These are phyloP conservation scores for Malurus melanocephalus DNA, from an alignment of 2,113 vertebrate species.

Conservation along the genomic window DNA sequence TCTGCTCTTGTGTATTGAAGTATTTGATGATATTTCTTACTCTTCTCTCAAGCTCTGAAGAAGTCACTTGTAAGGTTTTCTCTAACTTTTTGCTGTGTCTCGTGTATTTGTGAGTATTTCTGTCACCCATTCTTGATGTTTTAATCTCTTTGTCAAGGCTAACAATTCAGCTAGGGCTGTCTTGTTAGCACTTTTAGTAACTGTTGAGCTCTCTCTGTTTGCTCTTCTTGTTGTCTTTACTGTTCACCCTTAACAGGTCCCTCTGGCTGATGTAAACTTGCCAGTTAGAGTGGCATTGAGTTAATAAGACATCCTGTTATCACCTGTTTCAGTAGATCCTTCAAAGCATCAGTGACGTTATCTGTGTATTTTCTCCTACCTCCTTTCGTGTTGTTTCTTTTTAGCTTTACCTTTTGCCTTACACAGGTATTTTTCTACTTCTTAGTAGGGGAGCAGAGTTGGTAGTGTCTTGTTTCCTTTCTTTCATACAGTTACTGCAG, in stretches of 20 bases:
- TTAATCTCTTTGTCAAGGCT: constrained; percentile 10
- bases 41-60: not conserved
- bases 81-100: not conserved
- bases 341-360: not conserved
- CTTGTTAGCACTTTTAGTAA: not conserved
- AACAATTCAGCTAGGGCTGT: not conserved
- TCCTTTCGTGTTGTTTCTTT: not conserved
- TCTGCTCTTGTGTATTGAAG: not conserved
- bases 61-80: not conserved
- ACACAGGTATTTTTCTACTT: not conserved
- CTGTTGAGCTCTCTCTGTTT: not conserved
- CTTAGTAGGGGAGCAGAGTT: not conserved
- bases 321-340: not conserved
- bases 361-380: not conserved
- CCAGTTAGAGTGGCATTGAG: not conserved
- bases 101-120: not conserved
- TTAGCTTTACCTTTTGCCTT: not conserved
- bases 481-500: not conserved
- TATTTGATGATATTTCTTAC: not conserved
- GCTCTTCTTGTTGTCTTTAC: not conserved
- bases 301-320: not conserved
- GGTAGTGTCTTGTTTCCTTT: not conserved
- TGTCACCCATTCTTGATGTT: not conserved
- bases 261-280: constrained; percentile 6
- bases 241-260: not conserved